Evolutionary conservation across 1,140 invertebrate genomes (phyloP), one percentile per base, ranked within the genome.

Genomic region (Uloborus diversus): DNA sequence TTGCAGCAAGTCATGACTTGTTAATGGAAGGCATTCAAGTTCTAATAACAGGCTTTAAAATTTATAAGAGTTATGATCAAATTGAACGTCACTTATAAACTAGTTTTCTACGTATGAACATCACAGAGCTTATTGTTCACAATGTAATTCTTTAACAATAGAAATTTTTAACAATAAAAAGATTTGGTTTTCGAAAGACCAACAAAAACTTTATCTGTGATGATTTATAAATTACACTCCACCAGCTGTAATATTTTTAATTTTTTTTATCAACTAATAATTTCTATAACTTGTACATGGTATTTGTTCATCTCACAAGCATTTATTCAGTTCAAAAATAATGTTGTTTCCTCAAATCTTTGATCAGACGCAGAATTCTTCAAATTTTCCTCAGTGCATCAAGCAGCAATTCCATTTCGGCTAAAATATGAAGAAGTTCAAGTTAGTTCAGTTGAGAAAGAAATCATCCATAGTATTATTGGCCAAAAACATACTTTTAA

Each of bases 331-430:
- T 23, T 53, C 51, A 17, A n/a, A 53, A n/a, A n/a, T 23, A n/a
- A 23, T 17, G 51, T 53, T 23, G 20, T 7, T 20, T n/a, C 9
- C 9, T n/a, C n/a, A n/a, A n/a, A n/a, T n/a, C n/a, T n/a, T n/a
- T n/a, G n/a, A n/a, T n/a, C n/a, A n/a, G n/a, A n/a, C n/a, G n/a
- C n/a, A n/a, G n/a, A n/a, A n/a, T n/a, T 23, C 7, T 59, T 59
- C 23, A 59, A 53, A 83, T 75, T 37, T 82, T 83, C 28, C 53
- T 82, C 20, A 83, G 27, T 11, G 82, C 82, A 62, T 80, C 59
- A 25, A 56, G 65, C 27, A 83, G 47, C 1, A 81, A 47, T 27
- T 81, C 64, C 76, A 83, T 78, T 49, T 82, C 82, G 53, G 62
- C 80, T 20, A 4, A 64, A 81, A 70, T 59, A 78, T 61, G 13